Evolutionary conservation across 1,140 invertebrate species (phyloP).

Genomic region (Zaprionus ghesquierei): DNA sequence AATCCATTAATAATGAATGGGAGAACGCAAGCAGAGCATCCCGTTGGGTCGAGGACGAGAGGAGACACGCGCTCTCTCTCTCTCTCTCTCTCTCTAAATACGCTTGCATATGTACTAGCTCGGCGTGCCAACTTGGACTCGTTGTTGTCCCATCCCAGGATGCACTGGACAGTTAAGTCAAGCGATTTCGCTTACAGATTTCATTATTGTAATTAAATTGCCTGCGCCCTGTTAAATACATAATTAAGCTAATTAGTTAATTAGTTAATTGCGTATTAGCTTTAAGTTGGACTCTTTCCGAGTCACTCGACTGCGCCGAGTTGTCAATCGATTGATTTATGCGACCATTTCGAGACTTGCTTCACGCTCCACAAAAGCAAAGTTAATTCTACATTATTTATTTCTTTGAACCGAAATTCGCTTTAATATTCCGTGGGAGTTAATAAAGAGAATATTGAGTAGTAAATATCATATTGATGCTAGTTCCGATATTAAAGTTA

Average conservation of each 20-base stretch:
- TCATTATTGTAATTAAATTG: constrained; percentile 24
- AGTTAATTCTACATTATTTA: background rate
- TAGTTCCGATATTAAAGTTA: background rate
- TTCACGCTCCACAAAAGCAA: background rate
- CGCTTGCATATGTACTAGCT: background rate
- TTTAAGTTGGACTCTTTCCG: background rate
- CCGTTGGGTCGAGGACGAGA: background rate
- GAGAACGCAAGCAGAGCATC: background rate
- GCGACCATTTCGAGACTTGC: background rate
- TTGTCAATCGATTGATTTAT: constrained; percentile 13
- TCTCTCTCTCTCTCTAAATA: no score
- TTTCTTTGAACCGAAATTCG: background rate
- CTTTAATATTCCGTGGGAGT: background rate
- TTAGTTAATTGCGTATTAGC: constrained; percentile 28
- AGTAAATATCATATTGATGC: background rate
- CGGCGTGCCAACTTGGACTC: background rate
- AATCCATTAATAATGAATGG: constrained; percentile 42
- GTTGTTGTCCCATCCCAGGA: background rate
- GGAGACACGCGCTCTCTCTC: no score
- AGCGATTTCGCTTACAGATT: constrained; percentile 14
- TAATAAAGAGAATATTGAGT: background rate
- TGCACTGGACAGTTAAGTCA: background rate
- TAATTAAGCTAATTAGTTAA: constrained; percentile 19
- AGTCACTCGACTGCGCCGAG: background rate
- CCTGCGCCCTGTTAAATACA: background rate